A percentile compares a stretch with the other conserved stretches of the same genome.
Evolutionary conservation across 2,113 vertebrate species (phyloP).

Genomic region (Xiphophorus maculatus): DNA sequence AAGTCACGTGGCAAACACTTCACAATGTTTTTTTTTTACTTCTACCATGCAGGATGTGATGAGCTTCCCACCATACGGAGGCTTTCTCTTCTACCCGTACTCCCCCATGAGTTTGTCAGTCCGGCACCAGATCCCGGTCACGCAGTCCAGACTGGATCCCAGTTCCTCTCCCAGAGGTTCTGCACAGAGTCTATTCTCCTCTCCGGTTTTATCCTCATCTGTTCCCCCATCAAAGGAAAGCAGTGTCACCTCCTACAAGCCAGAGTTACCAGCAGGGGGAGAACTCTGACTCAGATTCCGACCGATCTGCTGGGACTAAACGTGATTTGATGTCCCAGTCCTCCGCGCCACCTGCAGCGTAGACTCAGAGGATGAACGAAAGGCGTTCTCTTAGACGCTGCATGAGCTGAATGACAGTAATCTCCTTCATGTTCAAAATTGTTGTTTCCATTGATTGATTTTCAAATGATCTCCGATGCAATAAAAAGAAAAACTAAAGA

Average conservation of each 20-base stretch:
- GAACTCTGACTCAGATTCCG: not conserved
- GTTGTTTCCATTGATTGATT: not conserved
- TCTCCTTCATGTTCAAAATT: not conserved
- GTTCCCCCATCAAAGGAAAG: slow-evolving; percentile 47
- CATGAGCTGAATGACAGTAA: not conserved
- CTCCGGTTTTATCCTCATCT: slow-evolving; percentile 55
- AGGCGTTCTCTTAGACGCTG: not conserved
- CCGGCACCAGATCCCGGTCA: slow-evolving; percentile 69
- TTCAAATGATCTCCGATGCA: not conserved
- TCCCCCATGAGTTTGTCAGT: slow-evolving; percentile 70
- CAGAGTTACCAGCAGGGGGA: slow-evolving; percentile 10
- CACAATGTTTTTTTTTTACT: not conserved
- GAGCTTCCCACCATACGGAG: slow-evolving; percentile 80
- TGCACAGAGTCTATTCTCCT: slow-evolving; percentile 73
- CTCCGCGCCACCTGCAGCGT: too few species aligned
- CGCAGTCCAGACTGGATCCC: slow-evolving; percentile 76
- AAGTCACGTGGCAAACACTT: too few species aligned
- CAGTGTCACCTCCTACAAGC: slow-evolving; percentile 23
- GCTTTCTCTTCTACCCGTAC: slow-evolving; percentile 63
- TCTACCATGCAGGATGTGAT: slow-evolving; percentile 82
- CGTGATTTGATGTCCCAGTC: too few species aligned
- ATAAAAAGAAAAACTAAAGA: not conserved
- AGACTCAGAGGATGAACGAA: too few species aligned
- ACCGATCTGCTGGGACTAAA: not conserved
- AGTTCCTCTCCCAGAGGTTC: slow-evolving; percentile 79